phyloP scores from a whole-genome alignment of 2,113 vertebrate genomes.

The Pachyramphus minor region DNA sequence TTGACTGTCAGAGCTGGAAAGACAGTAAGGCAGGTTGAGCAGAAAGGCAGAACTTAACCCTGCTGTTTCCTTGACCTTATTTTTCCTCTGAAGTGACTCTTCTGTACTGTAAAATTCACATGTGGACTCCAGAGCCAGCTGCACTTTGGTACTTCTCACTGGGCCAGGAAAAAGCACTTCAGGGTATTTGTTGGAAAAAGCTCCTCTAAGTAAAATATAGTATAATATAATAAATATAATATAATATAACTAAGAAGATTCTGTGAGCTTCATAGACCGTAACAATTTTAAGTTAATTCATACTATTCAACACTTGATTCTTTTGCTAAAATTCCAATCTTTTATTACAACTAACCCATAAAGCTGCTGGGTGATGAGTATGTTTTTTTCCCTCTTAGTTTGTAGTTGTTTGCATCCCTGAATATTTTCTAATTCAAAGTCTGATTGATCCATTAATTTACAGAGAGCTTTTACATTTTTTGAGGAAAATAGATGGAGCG shows the following conservation, averaged over 20 bases:
- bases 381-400: not conserved
- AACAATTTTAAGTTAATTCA: not conserved
- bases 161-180: not conserved
- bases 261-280: not conserved
- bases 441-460: not conserved
- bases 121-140: constrained; percentile 2
- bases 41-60: not conserved
- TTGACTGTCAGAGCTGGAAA: not conserved
- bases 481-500: not conserved
- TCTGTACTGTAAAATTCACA: not conserved
- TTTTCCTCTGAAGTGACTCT: constrained; percentile 18
- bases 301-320: not conserved
- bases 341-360: not conserved
- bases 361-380: not conserved
- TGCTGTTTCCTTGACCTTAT: constrained; percentile 32
- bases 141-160: not conserved
- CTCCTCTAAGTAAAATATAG: not conserved
- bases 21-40: not conserved
- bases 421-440: not conserved
- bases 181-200: not conserved
- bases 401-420: not conserved
- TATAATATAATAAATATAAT: not conserved
- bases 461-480: not conserved
- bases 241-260: not conserved
- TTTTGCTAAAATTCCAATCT: not conserved